Conservation (phyloP, 2,888 invertebrate genomes). For the Cecidostiba fungosa region DNA sequence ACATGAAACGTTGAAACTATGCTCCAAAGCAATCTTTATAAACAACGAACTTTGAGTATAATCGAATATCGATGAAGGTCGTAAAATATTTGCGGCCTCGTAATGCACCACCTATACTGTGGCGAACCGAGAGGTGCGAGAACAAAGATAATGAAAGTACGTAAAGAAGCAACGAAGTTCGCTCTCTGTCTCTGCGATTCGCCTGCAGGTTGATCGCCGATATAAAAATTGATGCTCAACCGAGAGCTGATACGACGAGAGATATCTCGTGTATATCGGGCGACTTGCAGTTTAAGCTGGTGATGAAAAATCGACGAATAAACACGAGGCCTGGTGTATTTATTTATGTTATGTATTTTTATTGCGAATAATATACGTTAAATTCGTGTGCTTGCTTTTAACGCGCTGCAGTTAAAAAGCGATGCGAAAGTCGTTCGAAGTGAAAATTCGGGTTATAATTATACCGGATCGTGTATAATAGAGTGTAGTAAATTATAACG, state of each 20-base stretch:
- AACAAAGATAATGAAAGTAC: slow-evolving; percentile 12
- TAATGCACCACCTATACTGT: not conserved
- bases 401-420: too few relatives aligned
- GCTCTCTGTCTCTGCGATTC: slow-evolving; percentile 24
- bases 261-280: not conserved
- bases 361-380: too few relatives aligned
- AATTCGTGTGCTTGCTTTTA: too few relatives aligned
- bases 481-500: too few relatives aligned
- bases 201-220: slow-evolving; percentile 28
- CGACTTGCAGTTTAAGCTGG: not conserved
- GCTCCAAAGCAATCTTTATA: slow-evolving; percentile 4
- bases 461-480: too few relatives aligned
- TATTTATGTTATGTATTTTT: too few relatives aligned
- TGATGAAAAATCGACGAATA: not conserved
- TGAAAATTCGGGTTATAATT: too few relatives aligned
- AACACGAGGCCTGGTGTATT: not conserved
- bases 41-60: not conserved
- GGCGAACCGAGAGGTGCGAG: not conserved
- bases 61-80: not conserved
- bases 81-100: slow-evolving; percentile 18
- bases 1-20: too few relatives aligned
- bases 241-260: not conserved
- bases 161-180: not conserved
- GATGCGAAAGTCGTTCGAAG: too few relatives aligned
- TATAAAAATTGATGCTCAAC: slow-evolving; percentile 35